Evolutionary conservation across 2,113 vertebrate species (phyloP).

Genomic region (Gavialis gangeticus): DNA sequence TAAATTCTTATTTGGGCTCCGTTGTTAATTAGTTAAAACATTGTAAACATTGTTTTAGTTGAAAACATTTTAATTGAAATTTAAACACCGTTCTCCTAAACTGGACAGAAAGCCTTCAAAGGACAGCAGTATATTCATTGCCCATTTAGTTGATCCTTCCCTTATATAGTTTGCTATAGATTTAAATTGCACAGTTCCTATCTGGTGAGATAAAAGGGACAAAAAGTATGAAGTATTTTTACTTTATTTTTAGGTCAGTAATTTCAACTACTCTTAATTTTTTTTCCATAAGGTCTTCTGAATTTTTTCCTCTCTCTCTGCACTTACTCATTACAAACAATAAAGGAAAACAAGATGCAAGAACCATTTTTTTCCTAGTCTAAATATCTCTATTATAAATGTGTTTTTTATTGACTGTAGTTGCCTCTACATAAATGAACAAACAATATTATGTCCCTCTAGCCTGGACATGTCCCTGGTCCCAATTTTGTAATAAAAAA

Average conservation of each 20-base stretch:
- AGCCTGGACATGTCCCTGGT: background rate
- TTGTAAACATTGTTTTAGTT: fast-evolving
- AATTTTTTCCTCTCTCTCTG: background rate
- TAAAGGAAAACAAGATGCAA: fast-evolving
- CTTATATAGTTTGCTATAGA: background rate
- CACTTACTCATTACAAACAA: fast-evolving
- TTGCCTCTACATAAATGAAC: background rate
- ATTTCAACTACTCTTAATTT: background rate
- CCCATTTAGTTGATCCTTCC: background rate
- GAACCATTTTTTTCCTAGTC: background rate
- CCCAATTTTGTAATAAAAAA: background rate
- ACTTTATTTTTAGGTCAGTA: background rate
- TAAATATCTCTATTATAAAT: background rate
- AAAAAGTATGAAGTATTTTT: background rate
- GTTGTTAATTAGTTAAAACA: background rate
- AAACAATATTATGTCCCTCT: background rate
- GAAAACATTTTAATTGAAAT: background rate
- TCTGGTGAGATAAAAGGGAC: background rate
- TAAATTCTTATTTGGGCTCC: fast-evolving
- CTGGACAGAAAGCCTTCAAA: background rate
- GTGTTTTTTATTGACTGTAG: background rate
- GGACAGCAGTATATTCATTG: background rate
- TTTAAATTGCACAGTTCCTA: background rate
- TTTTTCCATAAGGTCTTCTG: background rate
- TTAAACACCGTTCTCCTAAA: background rate